Conservation (phyloP, 2,113 vertebrate species). For the Corythornis vintsioides region DNA sequence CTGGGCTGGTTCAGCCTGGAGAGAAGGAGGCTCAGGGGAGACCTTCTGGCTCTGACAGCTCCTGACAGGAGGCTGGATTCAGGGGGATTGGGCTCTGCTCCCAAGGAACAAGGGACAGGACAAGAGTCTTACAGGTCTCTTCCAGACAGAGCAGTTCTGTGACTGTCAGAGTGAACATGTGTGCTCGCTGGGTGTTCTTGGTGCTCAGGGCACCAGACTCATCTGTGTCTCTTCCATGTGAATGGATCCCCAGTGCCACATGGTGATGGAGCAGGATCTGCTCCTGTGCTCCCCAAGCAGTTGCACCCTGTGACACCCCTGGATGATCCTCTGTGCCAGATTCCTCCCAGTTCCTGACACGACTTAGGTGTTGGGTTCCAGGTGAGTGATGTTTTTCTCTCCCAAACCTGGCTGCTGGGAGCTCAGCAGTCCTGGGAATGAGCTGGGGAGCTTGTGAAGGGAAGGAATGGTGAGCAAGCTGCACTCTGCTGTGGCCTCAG, state of each 20-base stretch:
- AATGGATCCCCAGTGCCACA: neutral
- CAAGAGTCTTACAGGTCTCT: neutral
- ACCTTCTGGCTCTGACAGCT: too few relatives aligned
- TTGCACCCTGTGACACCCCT: neutral
- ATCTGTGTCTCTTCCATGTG: too few relatives aligned
- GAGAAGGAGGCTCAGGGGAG: too few relatives aligned
- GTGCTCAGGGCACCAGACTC: neutral
- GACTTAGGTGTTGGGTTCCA: accelerated
- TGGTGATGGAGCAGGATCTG: accelerated
- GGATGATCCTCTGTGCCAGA: neutral
- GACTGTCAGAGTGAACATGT: neutral
- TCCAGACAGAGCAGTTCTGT: neutral
- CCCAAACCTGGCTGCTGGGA: neutral
- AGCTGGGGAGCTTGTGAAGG: neutral
- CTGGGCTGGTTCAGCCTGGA: too few relatives aligned
- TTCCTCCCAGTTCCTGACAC: neutral
- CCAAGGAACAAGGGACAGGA: too few relatives aligned
- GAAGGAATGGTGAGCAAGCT: accelerated
- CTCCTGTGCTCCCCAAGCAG: accelerated
- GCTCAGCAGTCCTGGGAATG: neutral
- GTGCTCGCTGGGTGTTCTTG: neutral
- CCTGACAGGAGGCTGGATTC: too few relatives aligned
- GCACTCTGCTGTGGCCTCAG: neutral
- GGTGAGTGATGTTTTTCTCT: neutral
- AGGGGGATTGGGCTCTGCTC: too few relatives aligned